phyloP scores from a whole-genome alignment of 2,113 vertebrate genomes.

The Recurvirostra avosetta region DNA sequence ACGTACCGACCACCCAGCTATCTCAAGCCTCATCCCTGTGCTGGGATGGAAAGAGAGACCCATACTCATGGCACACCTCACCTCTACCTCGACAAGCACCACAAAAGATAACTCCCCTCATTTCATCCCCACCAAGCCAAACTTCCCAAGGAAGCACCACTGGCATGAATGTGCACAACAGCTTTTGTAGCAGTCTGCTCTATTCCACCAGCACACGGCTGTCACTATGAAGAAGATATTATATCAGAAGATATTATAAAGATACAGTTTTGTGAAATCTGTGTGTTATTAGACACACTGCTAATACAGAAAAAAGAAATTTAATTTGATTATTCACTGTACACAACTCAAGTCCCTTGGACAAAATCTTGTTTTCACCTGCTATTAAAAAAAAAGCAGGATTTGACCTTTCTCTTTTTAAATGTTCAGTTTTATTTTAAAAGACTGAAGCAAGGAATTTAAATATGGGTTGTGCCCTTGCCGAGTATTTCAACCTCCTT shows the following conservation, averaged over 20 bases:
- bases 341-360: not conserved
- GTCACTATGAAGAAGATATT: not conserved
- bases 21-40: not conserved
- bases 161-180: not conserved
- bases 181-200: not conserved
- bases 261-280: not conserved
- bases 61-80: not conserved
- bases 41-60: not conserved
- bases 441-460: constrained; percentile 1
- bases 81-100: not conserved
- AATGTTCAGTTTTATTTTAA: not conserved
- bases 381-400: constrained; percentile 15
- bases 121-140: not conserved
- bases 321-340: not conserved
- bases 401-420: not conserved
- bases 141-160: not conserved
- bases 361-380: constrained; percentile 1
- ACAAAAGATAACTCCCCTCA: not conserved
- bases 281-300: not conserved
- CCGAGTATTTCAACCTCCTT: not conserved
- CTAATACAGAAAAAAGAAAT: constrained; percentile 10
- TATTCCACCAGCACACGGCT: not conserved
- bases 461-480: not conserved
- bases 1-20: not conserved
- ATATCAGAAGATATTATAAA: not conserved